These are phyloP conservation scores for Petrophora chlorosata DNA, from an alignment of 2,888 invertebrate species.

Conservation along the genomic window DNA sequence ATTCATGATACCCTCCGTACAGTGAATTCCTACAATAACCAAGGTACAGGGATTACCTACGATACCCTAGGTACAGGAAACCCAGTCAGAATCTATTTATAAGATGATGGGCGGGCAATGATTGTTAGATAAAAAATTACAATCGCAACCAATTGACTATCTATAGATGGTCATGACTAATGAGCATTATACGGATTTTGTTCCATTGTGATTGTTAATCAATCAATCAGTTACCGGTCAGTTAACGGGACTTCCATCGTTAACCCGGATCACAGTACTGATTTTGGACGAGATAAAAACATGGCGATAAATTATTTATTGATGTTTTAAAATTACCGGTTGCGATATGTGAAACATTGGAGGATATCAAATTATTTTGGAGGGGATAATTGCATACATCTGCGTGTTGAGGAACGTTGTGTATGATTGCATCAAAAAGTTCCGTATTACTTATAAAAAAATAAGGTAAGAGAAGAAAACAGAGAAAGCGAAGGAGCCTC, in stretches of 20 bases:
- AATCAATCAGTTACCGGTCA: conserved; percentile 43
- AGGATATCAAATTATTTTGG: not conserved
- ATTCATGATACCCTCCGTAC: too few relatives aligned
- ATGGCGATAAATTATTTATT: conserved; percentile 15
- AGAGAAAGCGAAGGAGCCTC: too few relatives aligned
- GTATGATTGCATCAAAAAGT: not conserved
- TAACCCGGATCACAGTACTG: conserved; percentile 39
- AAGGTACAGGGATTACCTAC: too few relatives aligned
- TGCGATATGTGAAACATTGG: not conserved
- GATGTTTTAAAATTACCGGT: conserved; percentile 12
- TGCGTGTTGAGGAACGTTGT: too few relatives aligned
- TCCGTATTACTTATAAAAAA: too few relatives aligned
- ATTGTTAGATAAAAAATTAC: too few relatives aligned
- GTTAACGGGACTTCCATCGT: conserved; percentile 42
- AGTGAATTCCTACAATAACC: too few relatives aligned
- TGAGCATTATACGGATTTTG: conserved; percentile 24
- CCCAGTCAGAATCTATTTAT: too few relatives aligned
- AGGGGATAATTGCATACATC: not conserved
- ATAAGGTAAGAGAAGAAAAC: too few relatives aligned
- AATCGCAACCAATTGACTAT: conserved; percentile 11
- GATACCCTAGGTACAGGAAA: too few relatives aligned
- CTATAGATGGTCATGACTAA: conserved; percentile 23
- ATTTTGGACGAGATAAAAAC: conserved; percentile 14
- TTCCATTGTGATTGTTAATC: conserved; percentile 35
- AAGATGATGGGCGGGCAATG: too few relatives aligned